Conservation (phyloP, 2,888 invertebrate genomes). For the Drosophila kanekoi region DNA sequence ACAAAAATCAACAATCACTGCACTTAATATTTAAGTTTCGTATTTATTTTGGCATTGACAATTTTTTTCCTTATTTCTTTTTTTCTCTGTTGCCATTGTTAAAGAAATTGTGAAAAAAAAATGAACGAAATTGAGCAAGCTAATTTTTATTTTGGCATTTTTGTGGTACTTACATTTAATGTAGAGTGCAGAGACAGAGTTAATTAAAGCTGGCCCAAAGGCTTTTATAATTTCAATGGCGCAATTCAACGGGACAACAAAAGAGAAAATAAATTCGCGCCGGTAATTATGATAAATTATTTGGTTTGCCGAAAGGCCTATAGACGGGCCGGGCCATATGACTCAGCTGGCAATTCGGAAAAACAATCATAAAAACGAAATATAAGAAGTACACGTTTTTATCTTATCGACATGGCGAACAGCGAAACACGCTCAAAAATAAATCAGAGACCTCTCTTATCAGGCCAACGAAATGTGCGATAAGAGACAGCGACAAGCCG, state of each 20-base stretch:
- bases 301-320: constrained; percentile 11
- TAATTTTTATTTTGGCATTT: constrained; percentile 34
- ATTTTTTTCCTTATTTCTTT: constrained; percentile 39
- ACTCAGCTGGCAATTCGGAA: constrained; percentile 36
- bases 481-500: constrained; percentile 39
- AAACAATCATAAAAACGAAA: constrained; percentile 5
- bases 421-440: constrained; percentile 47
- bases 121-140: constrained; percentile 48
- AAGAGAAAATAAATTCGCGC: constrained; percentile 34
- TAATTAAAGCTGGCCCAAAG: constrained; percentile 54
- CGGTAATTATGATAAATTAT: constrained; percentile 66
- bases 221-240: constrained; percentile 24
- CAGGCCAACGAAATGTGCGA: constrained; percentile 29
- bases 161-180: constrained; percentile 36
- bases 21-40: constrained; percentile 60
- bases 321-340: constrained; percentile 20
- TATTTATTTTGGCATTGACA: constrained; percentile 72
- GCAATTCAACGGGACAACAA: constrained; percentile 36
- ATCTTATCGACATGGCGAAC: constrained; percentile 60
- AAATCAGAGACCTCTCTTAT: constrained; percentile 64
- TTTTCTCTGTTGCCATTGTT: constrained; percentile 51
- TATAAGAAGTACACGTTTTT: constrained; percentile 22
- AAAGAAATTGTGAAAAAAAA: constrained; percentile 65
- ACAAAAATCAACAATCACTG: constrained; percentile 59
- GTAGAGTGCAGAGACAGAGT: constrained; percentile 34